A percentile compares a stretch with the other conserved stretches of the same genome.
Conservation (phyloP, 2,888 invertebrate species). For the Glomeris marginata region DNA sequence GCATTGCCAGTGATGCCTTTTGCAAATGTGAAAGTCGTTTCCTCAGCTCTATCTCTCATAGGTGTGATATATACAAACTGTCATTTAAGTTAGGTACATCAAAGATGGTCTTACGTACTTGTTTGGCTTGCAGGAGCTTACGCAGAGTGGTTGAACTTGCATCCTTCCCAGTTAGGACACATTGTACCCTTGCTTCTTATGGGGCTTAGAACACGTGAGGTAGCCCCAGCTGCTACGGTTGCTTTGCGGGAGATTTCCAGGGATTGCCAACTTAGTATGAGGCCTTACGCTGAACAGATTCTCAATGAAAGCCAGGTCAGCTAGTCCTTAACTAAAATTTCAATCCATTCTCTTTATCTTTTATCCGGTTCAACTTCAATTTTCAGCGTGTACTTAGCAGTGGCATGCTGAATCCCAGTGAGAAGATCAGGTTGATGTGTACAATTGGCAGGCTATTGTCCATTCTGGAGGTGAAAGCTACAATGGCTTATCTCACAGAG, state of each 20-base stretch:
- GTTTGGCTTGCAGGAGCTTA: slow-evolving; percentile 54
- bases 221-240: slow-evolving; percentile 65
- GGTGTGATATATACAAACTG: slow-evolving; percentile 35
- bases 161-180: slow-evolving; percentile 48
- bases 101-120: too few species aligned
- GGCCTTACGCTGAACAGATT: slow-evolving; percentile 59
- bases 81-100: too few species aligned
- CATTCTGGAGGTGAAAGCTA: slow-evolving; percentile 43
- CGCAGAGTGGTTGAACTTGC: slow-evolving; percentile 66
- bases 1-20: slow-evolving; percentile 47
- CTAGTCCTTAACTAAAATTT: too few species aligned
- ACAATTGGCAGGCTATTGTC: slow-evolving; percentile 58
- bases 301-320: slow-evolving; percentile 45
- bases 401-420: slow-evolving; percentile 45
- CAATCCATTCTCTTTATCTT: too few species aligned
- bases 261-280: slow-evolving; percentile 59
- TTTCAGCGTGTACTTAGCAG: slow-evolving; percentile 38
- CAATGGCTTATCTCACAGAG: slow-evolving; percentile 51
- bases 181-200: slow-evolving; percentile 50
- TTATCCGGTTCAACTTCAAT: neutral
- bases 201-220: slow-evolving; percentile 47
- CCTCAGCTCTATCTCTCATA: slow-evolving; percentile 58
- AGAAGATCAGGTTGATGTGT: slow-evolving; percentile 56
- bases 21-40: slow-evolving; percentile 44
- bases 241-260: slow-evolving; percentile 75